These are phyloP conservation scores for Anthoscopus minutus DNA, from an alignment of 2,113 vertebrate genomes.

Conservation along the genomic window DNA sequence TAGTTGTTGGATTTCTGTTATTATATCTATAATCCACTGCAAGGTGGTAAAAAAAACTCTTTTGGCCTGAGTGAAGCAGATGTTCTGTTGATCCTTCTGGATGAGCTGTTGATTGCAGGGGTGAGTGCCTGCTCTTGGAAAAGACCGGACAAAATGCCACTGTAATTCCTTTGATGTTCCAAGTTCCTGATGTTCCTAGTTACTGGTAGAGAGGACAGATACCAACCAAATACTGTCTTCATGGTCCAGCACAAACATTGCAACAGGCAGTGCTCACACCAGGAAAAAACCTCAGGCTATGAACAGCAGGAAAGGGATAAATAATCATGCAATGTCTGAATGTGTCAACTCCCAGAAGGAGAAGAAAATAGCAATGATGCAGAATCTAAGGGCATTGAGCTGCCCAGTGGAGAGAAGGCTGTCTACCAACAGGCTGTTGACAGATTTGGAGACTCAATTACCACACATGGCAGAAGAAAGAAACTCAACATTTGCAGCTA, in stretches of 20 bases:
- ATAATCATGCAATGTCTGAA: neutral
- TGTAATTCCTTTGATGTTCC: neutral
- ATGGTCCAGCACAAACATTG: neutral
- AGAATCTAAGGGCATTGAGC: neutral
- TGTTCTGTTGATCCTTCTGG: neutral
- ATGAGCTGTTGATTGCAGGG: neutral
- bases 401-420: neutral
- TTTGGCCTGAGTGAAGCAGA: neutral
- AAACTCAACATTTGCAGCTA: neutral
- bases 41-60: neutral
- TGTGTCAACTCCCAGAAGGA: neutral
- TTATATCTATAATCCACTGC: neutral
- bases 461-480: neutral
- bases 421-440: neutral
- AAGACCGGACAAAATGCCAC: neutral
- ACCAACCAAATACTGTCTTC: neutral
- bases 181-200: neutral
- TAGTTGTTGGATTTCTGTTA: neutral
- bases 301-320: neutral
- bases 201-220: neutral
- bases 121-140: neutral
- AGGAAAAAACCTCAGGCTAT: neutral
- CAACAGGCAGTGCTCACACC: neutral
- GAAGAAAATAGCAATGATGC: neutral
- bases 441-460: conserved; percentile 4